Evolutionary conservation across 2,113 vertebrate genomes (phyloP), one percentile per base, ranked within the genome.

Genomic region (Eptesicus fuscus): DNA sequence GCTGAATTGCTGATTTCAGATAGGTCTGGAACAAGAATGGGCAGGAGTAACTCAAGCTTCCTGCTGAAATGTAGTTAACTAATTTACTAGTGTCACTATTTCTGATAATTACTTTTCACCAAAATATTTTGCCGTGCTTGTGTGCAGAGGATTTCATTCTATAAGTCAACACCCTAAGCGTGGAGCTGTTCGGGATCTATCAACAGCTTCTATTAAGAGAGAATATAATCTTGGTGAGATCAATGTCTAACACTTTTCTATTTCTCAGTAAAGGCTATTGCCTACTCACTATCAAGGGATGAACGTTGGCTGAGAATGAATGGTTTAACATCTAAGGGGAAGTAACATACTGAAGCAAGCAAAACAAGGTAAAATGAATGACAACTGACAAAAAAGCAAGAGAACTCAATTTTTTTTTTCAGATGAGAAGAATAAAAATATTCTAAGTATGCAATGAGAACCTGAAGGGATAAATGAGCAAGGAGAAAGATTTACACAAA

Each of bases 61-160:
- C 97, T 85, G 89, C 97, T 98, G 97, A 98, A 98, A 98, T 97
- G 96, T 96, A 98, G 97, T 98, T 98, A 98, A 98, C 97, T 98
- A 98, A 98, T 98, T 98, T 98, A 98, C 98, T 97, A 97, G 97
- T 98, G 98, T 98, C 98, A 98, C 98, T 98, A 97, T 98, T 98
- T 98, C 98, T 97, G 98, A 99, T 98, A 99, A 99, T 99, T 98
- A 98, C 98, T 98, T 98, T 98, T 98, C 98, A 98, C 98, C 98
- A 98, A 99, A 99, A 99, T 99, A 99, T 99, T 99, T 99, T 99
- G 98, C 98, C 98, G 96, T 98, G 98, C 98, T 98, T 98, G 97
- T 98, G 97, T 98, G 97, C 97, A 98, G 98, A 98, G 96, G 97
- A 98, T 98, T 98, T 98, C 98, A 98, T 98, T 98, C 98, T 98